A percentile compares a stretch with the other conserved stretches of the same genome.
Evolutionary conservation across 2,888 invertebrate genomes (phyloP).

Genomic region (Mantis religiosa): DNA sequence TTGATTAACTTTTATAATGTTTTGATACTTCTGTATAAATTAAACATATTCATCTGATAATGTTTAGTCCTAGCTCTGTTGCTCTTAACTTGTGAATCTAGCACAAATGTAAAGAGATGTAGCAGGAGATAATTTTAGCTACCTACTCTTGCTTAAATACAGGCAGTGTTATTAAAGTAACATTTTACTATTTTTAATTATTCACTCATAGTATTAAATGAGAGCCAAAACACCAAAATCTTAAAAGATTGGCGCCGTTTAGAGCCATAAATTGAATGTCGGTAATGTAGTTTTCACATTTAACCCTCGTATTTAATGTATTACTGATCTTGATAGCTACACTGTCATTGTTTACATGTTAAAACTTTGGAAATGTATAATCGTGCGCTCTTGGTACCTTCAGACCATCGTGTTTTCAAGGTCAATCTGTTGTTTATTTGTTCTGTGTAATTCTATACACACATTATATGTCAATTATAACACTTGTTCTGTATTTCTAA

Average conservation of each 20-base stretch:
- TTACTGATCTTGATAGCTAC: background rate
- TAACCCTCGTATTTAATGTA: background rate
- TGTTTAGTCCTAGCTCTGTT: no score
- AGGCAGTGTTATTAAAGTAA: no score
- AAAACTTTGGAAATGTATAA: background rate
- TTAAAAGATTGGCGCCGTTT: background rate
- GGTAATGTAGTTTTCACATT: background rate
- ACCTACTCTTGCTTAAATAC: no score
- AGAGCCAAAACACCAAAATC: background rate
- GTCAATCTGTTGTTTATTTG: background rate
- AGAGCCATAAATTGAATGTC: background rate
- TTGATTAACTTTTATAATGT: no score
- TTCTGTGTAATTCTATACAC: background rate
- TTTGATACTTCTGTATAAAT: no score
- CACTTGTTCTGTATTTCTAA: background rate
- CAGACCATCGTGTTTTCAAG: background rate
- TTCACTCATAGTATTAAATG: no score
- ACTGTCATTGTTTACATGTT: background rate
- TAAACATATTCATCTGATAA: no score
- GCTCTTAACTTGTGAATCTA: no score
- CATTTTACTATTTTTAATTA: no score
- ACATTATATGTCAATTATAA: background rate
- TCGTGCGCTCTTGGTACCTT: background rate
- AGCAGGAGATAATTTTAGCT: no score
- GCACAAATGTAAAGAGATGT: no score